phyloP scores from a whole-genome alignment of 2,797 vertebrate species.

The Taeniopygia guttata region DNA sequence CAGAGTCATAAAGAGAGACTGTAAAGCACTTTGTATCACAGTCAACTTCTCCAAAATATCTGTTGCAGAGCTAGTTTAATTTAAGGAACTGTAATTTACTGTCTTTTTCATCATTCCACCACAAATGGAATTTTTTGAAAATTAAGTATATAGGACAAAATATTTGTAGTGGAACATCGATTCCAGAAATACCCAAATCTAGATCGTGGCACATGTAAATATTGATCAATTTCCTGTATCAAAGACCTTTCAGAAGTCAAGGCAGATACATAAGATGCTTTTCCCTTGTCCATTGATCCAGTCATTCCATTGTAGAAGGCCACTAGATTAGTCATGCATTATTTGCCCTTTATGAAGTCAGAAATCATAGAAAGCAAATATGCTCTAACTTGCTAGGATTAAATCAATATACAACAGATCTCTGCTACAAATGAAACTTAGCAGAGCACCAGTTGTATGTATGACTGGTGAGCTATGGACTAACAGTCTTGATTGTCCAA shows the following conservation, averaged over 20 bases:
- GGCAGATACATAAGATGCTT: neutral
- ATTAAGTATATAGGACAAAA: neutral
- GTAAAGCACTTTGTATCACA: neutral
- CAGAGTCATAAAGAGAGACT: neutral
- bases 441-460: neutral
- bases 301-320: neutral
- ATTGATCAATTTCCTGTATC: neutral
- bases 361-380: neutral
- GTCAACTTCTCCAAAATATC: neutral
- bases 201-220: neutral
- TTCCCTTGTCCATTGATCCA: neutral
- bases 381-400: neutral
- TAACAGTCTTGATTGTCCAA: neutral
- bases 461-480: neutral
- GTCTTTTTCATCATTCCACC: rapidly evolving
- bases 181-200: neutral
- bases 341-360: neutral
- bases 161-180: neutral
- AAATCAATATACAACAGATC: neutral
- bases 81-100: slow-evolving; percentile 16
- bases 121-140: neutral
- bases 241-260: neutral
- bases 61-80: neutral
- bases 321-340: neutral
- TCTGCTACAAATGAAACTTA: neutral